Conservation (phyloP, 2,888 invertebrate genomes). For the Seira musarum region DNA sequence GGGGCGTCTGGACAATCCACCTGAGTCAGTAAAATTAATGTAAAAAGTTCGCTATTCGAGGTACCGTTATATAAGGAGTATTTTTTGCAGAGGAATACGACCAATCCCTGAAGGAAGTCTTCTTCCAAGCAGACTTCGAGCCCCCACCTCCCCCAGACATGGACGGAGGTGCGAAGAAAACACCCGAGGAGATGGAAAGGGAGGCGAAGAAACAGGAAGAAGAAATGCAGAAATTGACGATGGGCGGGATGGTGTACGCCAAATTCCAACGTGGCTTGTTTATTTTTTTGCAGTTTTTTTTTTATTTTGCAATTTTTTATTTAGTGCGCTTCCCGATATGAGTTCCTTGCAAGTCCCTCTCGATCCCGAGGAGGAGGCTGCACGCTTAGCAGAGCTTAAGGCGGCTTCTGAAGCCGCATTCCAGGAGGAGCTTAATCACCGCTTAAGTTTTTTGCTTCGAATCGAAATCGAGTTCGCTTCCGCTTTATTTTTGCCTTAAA, state of each 20-base stretch:
- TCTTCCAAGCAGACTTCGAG: slow-evolving; percentile 69
- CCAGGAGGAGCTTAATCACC: slow-evolving; percentile 46
- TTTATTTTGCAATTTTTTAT: background rate
- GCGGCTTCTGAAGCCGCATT: slow-evolving; percentile 20
- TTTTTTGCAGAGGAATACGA: slow-evolving; percentile 60
- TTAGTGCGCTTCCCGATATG: background rate
- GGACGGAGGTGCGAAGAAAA: slow-evolving; percentile 63
- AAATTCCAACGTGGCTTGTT: background rate
- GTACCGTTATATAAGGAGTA: background rate
- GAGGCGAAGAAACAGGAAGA: slow-evolving; percentile 68
- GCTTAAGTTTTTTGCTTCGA: slow-evolving; percentile 39
- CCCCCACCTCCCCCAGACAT: slow-evolving; percentile 69
- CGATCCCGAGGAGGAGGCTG: slow-evolving; percentile 47
- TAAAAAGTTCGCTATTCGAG: background rate
- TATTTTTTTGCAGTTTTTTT: background rate
- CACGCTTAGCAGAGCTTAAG: background rate
- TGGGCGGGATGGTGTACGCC: slow-evolving; percentile 67
- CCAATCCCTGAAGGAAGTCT: slow-evolving; percentile 57
- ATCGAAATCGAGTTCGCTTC: slow-evolving; percentile 60
- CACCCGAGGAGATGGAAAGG: slow-evolving; percentile 69
- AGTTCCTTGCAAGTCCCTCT: background rate
- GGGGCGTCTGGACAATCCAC: slow-evolving; percentile 64
- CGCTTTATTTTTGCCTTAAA: slow-evolving; percentile 39
- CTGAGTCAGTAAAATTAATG: slow-evolving; percentile 52
- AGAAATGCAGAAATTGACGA: slow-evolving; percentile 65